Evolutionary conservation across 2,797 vertebrate species (phyloP), one percentile per base, ranked within the genome.

Genomic region (Lepus oiostolus): DNA sequence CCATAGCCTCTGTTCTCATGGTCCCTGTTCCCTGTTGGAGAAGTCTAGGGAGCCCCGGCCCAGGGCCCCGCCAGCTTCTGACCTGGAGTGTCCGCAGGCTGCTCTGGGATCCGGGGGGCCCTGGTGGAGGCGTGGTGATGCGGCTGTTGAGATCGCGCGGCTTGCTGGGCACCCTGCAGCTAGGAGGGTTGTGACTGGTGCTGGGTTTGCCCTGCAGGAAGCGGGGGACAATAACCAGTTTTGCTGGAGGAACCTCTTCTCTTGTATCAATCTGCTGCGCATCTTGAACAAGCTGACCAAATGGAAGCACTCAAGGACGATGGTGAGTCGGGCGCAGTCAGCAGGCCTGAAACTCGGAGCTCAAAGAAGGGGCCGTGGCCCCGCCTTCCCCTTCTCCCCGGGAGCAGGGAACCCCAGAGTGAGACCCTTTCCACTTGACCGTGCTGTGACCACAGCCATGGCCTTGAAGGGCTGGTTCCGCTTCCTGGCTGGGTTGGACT

Each of bases 221-320:
- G 99, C 99, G 0, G 99, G 99, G 95, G 99, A 99, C 98, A 99
- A 99, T 98, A 99, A 99, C 98, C 99, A 99, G 97, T 99, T 99
- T 97, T 99, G 99, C 97, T 99, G 99, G 99, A 98, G 99, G 97
- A 99, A 99, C 97, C 98, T 99, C 94, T 99, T 99, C 97, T 99
- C 99, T 35, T 99, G 99, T 94, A 99, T 99, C 13, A 99, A 99
- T 97, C 98, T 99, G 71, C 98, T 99, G 96, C 99, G 99, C 96
- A 99, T 99, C 97, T 98, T 99, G 50, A 99, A 99, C 98, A 99
- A 99, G 95, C 98, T 99, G 95, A 99, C 99, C 52, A 99, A 99
- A 97, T 99, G 99, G 99, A 99, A 99, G 88, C 99, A 99, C 96
- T 99, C 99, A 28, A 99, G 99, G 95, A 99, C 99, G 14, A 99